Evolutionary conservation across 2,797 vertebrate genomes (phyloP).

Genomic region (Melanotaenia trifasciata): DNA sequence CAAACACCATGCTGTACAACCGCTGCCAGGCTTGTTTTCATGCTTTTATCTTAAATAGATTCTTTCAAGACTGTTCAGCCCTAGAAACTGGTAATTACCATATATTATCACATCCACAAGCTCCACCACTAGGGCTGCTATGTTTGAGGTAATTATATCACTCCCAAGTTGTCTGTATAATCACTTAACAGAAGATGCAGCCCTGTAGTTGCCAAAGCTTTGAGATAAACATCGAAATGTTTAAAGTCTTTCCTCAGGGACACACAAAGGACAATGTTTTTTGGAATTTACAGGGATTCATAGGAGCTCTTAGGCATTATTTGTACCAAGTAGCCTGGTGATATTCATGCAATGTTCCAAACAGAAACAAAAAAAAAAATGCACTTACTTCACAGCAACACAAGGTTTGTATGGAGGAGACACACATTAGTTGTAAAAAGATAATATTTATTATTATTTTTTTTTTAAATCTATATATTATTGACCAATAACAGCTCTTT

Average conservation of each 20-base stretch:
- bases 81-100: constrained; percentile 81
- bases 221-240: constrained; percentile 48
- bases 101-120: constrained; percentile 83
- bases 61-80: constrained; percentile 77
- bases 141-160: constrained; percentile 84
- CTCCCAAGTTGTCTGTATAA: constrained; percentile 79
- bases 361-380: background rate
- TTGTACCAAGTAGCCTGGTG: background rate
- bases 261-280: constrained; percentile 9
- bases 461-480: background rate
- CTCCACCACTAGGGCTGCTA: constrained; percentile 70
- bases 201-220: constrained; percentile 49
- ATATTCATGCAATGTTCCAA: background rate
- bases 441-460: background rate
- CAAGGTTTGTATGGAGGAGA: background rate
- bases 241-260: constrained; percentile 26
- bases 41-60: constrained; percentile 82
- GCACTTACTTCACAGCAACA: background rate
- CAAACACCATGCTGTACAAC: constrained; percentile 61
- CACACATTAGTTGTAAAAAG: background rate
- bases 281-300: constrained; percentile 3
- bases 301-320: background rate
- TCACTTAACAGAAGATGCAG: constrained; percentile 74
- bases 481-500: background rate
- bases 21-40: constrained; percentile 76